Conservation (phyloP, 2,113 vertebrate species). For the Fregetta grallaria region DNA sequence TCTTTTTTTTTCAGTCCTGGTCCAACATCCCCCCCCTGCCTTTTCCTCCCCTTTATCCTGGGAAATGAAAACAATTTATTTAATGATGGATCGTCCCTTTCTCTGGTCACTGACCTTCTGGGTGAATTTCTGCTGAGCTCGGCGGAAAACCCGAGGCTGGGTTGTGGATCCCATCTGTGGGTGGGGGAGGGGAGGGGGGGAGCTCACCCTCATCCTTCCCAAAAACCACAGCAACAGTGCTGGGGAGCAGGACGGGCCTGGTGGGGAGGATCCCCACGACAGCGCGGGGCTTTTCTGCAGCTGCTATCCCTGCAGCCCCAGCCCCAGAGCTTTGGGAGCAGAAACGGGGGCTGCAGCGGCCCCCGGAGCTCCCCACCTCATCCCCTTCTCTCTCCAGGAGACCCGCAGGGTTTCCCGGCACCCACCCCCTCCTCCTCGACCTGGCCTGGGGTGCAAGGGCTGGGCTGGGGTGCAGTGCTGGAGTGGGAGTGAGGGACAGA, state of each 20-base stretch:
- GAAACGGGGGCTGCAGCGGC: not conserved
- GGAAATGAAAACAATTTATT: conserved; percentile 72
- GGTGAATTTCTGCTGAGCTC: conserved; percentile 78
- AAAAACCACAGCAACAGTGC: conserved; percentile 68
- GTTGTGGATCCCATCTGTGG: conserved; percentile 69
- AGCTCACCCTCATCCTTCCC: conserved; percentile 54
- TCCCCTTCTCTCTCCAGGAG: not conserved
- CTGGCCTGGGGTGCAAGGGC: not conserved
- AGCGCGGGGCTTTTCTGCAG: not conserved
- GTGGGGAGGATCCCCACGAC: not conserved
- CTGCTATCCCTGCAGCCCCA: fast-evolving
- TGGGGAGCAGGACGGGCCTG: not conserved
- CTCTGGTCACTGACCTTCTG: conserved; percentile 76
- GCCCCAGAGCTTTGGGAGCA: not conserved
- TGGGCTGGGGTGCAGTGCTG: fast-evolving
- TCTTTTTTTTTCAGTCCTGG: conserved; percentile 31
- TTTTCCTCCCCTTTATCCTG: conserved; percentile 60
- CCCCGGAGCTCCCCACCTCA: not conserved
- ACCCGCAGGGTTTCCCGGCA: fast-evolving
- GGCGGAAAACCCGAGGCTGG: conserved; percentile 67
- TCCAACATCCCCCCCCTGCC: not conserved
- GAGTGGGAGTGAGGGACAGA: not conserved
- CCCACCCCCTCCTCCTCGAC: fast-evolving
- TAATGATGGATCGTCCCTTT: conserved; percentile 67
- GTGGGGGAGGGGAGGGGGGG: conserved; percentile 43